phyloP scores from a whole-genome alignment of 2,888 invertebrate species.

The Rhaphigaster nebulosa region DNA sequence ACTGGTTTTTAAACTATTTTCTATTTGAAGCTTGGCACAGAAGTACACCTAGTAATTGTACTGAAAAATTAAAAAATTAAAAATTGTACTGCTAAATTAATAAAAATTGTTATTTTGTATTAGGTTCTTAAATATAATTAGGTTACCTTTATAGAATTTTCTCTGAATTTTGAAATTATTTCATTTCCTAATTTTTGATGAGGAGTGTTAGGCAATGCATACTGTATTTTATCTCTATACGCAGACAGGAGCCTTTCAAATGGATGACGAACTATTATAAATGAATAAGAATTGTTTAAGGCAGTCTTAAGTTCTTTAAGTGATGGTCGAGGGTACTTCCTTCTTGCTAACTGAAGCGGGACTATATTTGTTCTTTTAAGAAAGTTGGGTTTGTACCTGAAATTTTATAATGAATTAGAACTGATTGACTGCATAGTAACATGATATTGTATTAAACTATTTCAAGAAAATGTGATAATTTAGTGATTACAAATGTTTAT shows the following conservation, averaged over 20 bases:
- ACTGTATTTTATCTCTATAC: conserved; percentile 87
- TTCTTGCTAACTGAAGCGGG: conserved; percentile 82
- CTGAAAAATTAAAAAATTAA: too few relatives aligned
- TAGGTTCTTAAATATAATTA: neutral
- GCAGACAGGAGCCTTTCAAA: conserved; percentile 85
- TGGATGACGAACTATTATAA: conserved; percentile 86
- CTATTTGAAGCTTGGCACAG: neutral
- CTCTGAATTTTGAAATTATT: conserved; percentile 81
- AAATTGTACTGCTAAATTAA: neutral
- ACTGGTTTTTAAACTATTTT: neutral
- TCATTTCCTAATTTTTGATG: conserved; percentile 84
- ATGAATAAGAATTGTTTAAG: conserved; percentile 82
- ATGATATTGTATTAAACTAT: neutral
- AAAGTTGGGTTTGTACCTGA: conserved; percentile 81
- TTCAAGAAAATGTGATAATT: neutral
- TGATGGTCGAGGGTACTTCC: conserved; percentile 83
- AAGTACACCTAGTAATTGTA: neutral
- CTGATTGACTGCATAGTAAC: neutral
- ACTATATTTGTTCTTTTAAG: conserved; percentile 84
- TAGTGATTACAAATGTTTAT: too few relatives aligned
- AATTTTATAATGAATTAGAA: conserved; percentile 61
- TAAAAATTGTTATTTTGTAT: neutral
- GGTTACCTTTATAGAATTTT: conserved; percentile 58
- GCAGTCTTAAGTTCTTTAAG: conserved; percentile 80
- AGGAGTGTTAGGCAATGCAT: conserved; percentile 84